Evolutionary conservation across 2,888 invertebrate species (phyloP).

Genomic region (Aromia moschata): DNA sequence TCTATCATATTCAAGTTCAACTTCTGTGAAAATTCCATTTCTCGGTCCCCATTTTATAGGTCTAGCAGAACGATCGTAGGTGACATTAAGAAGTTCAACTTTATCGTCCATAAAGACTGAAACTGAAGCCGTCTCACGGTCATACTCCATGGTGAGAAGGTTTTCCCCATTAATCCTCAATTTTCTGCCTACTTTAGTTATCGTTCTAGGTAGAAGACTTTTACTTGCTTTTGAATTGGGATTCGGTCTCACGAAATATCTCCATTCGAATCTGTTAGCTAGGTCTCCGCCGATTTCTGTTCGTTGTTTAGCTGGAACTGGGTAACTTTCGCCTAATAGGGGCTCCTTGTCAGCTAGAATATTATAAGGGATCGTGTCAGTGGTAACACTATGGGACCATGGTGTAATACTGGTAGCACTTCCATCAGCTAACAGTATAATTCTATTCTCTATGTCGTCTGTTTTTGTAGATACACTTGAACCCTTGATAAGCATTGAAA

Average conservation of each 20-base stretch:
- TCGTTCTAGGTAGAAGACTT: constrained; percentile 68
- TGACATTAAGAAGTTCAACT: constrained; percentile 84
- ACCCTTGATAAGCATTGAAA: constrained; percentile 87
- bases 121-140: constrained; percentile 84
- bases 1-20: constrained; percentile 91
- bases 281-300: constrained; percentile 90
- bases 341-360: constrained; percentile 89
- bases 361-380: constrained; percentile 91
- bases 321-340: constrained; percentile 84
- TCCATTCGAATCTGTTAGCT: constrained; percentile 92
- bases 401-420: constrained; percentile 83
- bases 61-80: constrained; percentile 84
- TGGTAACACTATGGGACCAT: constrained; percentile 88
- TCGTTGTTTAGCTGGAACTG: constrained; percentile 89
- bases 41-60: constrained; percentile 87
- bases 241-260: constrained; percentile 86
- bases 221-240: constrained; percentile 71
- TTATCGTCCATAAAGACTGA: constrained; percentile 89
- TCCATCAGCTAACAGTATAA: constrained; percentile 82
- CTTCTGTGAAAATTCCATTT: constrained; percentile 86
- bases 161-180: constrained; percentile 91
- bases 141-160: constrained; percentile 89
- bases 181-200: constrained; percentile 86
- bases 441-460: constrained; percentile 84
- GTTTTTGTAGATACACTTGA: constrained; percentile 83